Evolutionary conservation across 2,888 invertebrate species (phyloP).

Genomic region (Drosophila birchii): DNA sequence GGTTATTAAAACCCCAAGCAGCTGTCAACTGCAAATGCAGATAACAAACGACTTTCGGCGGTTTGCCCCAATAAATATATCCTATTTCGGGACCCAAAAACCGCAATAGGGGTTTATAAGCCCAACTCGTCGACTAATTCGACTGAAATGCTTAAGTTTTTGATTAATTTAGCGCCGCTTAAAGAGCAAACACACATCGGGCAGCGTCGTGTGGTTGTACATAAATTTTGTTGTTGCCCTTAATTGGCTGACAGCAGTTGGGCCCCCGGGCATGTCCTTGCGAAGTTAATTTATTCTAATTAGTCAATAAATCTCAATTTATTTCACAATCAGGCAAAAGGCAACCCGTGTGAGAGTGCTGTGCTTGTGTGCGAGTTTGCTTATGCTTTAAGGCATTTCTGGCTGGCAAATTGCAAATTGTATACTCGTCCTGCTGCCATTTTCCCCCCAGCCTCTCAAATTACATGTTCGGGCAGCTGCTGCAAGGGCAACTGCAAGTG

Average conservation of each 20-base stretch:
- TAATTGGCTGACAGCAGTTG: conserved; percentile 55
- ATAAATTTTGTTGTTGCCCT: conserved; percentile 45
- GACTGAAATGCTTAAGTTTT: conserved; percentile 18
- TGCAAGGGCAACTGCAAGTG: conserved; percentile 33
- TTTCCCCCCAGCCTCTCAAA: neutral
- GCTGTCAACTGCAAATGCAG: conserved; percentile 37
- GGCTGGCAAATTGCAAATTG: conserved; percentile 45
- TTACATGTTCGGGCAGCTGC: conserved; percentile 43
- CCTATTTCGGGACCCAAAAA: conserved; percentile 15
- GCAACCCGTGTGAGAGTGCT: conserved; percentile 11
- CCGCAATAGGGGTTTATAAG: conserved; percentile 17
- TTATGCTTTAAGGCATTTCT: conserved; percentile 45
- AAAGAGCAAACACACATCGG: conserved; percentile 24
- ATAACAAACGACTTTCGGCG: conserved; percentile 30
- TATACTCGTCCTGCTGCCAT: conserved; percentile 22
- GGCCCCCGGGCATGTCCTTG: conserved; percentile 61
- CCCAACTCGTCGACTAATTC: conserved; percentile 3
- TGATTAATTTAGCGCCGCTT: conserved; percentile 36
- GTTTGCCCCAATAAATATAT: conserved; percentile 16
- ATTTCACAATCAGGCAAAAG: conserved; percentile 54
- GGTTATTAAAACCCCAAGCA: neutral
- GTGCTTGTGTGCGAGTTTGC: conserved; percentile 34
- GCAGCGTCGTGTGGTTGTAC: conserved; percentile 5
- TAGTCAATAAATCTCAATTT: conserved; percentile 84
- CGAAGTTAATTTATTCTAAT: conserved; percentile 83